phyloP scores from a whole-genome alignment of 1,140 invertebrate genomes.

The Orchestia grillus region DNA sequence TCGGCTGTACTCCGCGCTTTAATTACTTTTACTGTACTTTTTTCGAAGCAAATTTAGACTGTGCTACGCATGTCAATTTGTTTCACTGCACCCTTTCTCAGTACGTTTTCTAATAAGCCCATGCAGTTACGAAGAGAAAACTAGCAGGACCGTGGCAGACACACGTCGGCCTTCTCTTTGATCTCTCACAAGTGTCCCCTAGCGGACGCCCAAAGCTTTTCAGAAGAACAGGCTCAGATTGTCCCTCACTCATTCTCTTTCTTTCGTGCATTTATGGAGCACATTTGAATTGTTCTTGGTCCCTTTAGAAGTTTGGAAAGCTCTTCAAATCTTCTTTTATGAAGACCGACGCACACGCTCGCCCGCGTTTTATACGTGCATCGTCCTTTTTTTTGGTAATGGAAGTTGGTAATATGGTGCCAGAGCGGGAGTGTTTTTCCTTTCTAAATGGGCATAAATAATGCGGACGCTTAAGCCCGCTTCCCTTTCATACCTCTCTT shows the following conservation, averaged over 20 bases:
- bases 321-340: conserved; percentile 10
- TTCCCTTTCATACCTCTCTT: no score
- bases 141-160: background rate
- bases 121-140: background rate
- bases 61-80: no score
- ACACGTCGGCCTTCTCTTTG: background rate
- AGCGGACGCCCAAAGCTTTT: background rate
- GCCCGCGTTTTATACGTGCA: background rate
- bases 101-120: background rate
- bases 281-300: conserved; percentile 9
- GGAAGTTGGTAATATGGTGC: background rate
- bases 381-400: background rate
- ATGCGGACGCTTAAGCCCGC: background rate
- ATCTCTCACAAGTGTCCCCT: background rate
- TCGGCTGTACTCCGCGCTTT: no score
- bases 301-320: conserved; percentile 7
- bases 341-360: background rate
- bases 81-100: background rate
- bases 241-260: background rate
- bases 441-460: background rate
- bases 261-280: background rate
- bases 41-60: no score
- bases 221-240: background rate
- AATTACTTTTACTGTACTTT: no score
- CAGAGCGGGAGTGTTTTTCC: background rate